Evolutionary conservation across 2,113 vertebrate species (phyloP), one percentile per base, ranked within the genome.

Genomic region (Triplophysa rosa): DNA sequence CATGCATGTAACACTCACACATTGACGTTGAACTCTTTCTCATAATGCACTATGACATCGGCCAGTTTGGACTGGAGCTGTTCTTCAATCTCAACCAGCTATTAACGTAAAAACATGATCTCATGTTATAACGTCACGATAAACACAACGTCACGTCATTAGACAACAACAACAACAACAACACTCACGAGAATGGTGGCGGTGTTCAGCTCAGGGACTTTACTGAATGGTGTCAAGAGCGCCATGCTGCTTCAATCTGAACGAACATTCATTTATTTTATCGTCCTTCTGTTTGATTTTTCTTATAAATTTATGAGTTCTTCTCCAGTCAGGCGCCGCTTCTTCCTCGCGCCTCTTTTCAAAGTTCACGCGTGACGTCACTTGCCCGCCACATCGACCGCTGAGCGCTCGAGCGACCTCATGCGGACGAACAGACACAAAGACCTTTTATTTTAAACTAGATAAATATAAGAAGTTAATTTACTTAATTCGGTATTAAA

Each of bases 71-170:
- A 84, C 84, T 93, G 93, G 77, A 94, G 82, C 71, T 88, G 83
- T 80, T 92, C 91, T 79, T 93, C 91, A 16, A 76, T 85, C 80
- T 93, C 92, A 80, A 94, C 90, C 80, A 94, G 83, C 93, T 94
- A 81, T 68, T 37, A 80, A 26, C 71, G 24, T 7, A 29, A 23
- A 81, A 61, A 88, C 8, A 10, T 33, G 52, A n/a, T n/a, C 54
- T 8, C 17, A 61, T 11, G 8, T 21, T 37, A 58, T 19, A 40
- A 4, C 2, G 63, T 10, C 21, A 3, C 9, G 21, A 65, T 33
- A 42, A 66, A 69, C 33, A 23, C 49, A 11, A 24, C 23, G 14
- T 67, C 2, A 40, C 14, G 12, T 29, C 3, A 16, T 5, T 2
- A 19, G 59, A 3, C 4, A 2, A 66, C 42, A n/a, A 16, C 29